A percentile compares a stretch with the other conserved stretches of the same genome.
Conservation (phyloP, 92 coral and sea anemone species). For the Phenganax subtilis region DNA sequence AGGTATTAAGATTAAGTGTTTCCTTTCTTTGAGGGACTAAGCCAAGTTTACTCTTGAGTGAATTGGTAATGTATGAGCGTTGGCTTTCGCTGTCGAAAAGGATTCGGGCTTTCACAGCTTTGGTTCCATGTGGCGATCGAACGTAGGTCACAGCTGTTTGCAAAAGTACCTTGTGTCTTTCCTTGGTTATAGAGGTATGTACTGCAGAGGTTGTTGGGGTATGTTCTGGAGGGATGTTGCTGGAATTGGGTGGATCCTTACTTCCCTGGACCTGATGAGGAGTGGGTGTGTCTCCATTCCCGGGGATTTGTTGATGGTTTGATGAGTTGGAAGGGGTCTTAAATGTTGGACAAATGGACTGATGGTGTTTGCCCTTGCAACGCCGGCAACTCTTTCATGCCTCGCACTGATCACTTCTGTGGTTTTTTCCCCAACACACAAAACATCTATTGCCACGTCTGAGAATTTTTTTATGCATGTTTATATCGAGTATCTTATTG, state of each 20-base stretch:
- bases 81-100: conserved; percentile 6
- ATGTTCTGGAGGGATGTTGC: not conserved
- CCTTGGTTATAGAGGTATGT: conserved; percentile 14
- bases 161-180: conserved; percentile 13
- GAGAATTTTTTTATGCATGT: not conserved
- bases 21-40: not conserved
- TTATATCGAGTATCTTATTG: not conserved
- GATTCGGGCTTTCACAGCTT: not conserved
- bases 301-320: not conserved
- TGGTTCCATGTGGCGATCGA: not conserved
- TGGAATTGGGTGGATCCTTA: too few relatives aligned
- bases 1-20: conserved; percentile 17
- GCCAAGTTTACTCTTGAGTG: not conserved
- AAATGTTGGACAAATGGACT: conserved; percentile 11
- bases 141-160: conserved; percentile 10
- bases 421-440: conserved; percentile 14
- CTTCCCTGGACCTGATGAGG: too few relatives aligned
- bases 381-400: not conserved
- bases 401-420: conserved; percentile 14
- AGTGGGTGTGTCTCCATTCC: not conserved
- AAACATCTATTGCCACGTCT: conserved; percentile 6
- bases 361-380: conserved; percentile 12
- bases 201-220: conserved; percentile 12
- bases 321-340: not conserved
- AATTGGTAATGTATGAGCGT: not conserved